A percentile compares a stretch with the other conserved stretches of the same genome.
Conservation (phyloP, 2,888 invertebrate species). For the Sinelater perroti region DNA sequence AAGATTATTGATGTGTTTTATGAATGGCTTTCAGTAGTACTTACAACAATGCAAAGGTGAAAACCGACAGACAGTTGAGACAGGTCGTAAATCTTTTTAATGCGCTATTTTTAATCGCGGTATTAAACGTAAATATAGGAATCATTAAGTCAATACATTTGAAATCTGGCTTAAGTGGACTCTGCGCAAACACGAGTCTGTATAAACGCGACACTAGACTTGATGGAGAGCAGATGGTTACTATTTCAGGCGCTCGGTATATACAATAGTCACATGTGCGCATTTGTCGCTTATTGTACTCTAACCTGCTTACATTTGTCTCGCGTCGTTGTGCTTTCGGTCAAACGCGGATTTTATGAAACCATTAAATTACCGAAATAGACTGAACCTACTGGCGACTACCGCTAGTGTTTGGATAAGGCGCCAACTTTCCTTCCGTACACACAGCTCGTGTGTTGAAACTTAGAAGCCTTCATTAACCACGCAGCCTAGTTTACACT, state of each 20-base stretch:
- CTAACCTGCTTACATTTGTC: constrained; percentile 40
- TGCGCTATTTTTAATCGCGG: constrained; percentile 42
- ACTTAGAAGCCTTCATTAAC: no score
- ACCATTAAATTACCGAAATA: constrained; percentile 35
- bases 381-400: constrained; percentile 4
- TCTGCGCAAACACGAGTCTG: constrained; percentile 42
- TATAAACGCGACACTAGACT: constrained; percentile 46
- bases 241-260: constrained; percentile 51
- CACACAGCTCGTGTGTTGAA: no score
- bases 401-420: background rate
- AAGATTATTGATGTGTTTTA: no score
- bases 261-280: constrained; percentile 51
- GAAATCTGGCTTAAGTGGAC: constrained; percentile 45
- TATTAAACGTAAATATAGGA: constrained; percentile 48
- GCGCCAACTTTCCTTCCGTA: no score
- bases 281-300: constrained; percentile 46
- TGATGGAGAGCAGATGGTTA: constrained; percentile 50
- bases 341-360: constrained; percentile 33
- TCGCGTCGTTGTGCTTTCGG: constrained; percentile 28
- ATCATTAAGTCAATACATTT: constrained; percentile 46
- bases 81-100: constrained; percentile 26
- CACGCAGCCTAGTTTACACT: no score
- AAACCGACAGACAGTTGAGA: constrained; percentile 11
- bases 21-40: background rate
- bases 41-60: background rate